Base-by-base conservation (phyloP, 2,113 vertebrate genomes). In the Mesembrinibis cayennensis region DNA sequence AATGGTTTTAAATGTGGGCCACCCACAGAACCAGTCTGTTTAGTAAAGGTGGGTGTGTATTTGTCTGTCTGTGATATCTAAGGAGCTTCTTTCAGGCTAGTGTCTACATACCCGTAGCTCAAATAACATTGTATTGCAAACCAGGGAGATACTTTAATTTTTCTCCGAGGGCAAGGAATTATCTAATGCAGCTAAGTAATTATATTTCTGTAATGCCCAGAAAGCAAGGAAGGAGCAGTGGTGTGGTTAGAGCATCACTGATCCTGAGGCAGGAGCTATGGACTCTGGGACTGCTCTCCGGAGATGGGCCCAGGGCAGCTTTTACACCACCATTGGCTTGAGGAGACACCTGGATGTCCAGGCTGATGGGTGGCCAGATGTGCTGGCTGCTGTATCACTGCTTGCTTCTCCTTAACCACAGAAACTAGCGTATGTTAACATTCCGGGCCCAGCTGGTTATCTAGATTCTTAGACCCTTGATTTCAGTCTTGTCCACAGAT, bases 11-110 rank as follows among this genome's bases (percentile, higher is more conserved):
- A 71, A 65, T 16, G 80, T 62, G 90, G 86, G 86, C 83, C 79
- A 61, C 89, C 86, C 94, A 95, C 91, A 22, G 80, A 93, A 59
- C 29, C 89, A 45, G 80, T 45, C 86, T 92, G 96, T 20, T 93
- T 81, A 4, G 47, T 27, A 9, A 40, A 90, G 63, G 2, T 91
- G 82, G 91, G 89, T 58, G 85, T 77, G 42, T 86, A 52, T 91
- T 93, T 95, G 78, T 95, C 77, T 95, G 95, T 25, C 86, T 94
- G 72, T 11, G 78, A 13, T 10, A 76, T 20, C 49, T 73, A 6
- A 16, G 15, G 74, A 81, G 65, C 69, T 89, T 23, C 80, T 83
- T 59, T n/a, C 80, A 92, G 77, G 44, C 56, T 40, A 6, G 7
- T 29, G 29, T 76, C 61, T 66, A 3, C 69, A 42, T 61, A 66